These are phyloP conservation scores for Cynocephalus volans DNA, from an alignment of 2,113 vertebrate genomes.

Conservation along the genomic window DNA sequence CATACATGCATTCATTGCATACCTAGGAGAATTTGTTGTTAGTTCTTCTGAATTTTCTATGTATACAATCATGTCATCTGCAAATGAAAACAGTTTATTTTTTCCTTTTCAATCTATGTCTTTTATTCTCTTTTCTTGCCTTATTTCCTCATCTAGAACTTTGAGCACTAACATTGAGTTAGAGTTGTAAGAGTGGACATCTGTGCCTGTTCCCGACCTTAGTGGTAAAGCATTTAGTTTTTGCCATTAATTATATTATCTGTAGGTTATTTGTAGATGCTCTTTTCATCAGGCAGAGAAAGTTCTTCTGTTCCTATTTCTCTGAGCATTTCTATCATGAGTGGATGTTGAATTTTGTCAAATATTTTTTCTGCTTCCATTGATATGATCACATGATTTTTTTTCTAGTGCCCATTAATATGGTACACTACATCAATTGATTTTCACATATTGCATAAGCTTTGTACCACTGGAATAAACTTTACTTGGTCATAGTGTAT, in stretches of 20 bases:
- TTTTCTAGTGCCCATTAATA: neutral
- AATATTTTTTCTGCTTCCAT: neutral
- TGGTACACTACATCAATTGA: neutral
- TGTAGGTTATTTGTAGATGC: neutral
- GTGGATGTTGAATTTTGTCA: neutral
- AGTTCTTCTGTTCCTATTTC: neutral
- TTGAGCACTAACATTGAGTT: neutral
- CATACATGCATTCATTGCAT: neutral
- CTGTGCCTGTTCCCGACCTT: neutral
- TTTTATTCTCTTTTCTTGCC: neutral
- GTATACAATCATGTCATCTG: neutral
- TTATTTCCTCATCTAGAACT: neutral
- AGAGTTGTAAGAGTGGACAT: neutral
- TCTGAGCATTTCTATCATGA: neutral
- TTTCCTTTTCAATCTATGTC: neutral
- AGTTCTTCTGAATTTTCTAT: neutral
- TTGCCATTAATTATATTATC: neutral
- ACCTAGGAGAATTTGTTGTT: neutral
- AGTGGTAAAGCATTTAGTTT: neutral
- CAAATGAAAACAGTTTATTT: neutral
- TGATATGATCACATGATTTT: conserved; percentile 2
- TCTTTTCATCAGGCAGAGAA: neutral
- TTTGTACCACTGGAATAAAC: neutral
- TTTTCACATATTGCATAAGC: neutral
- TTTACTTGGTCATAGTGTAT: neutral